Base-by-base conservation (phyloP, 2,888 invertebrate species). In the Myopa tessellatipennis region DNA sequence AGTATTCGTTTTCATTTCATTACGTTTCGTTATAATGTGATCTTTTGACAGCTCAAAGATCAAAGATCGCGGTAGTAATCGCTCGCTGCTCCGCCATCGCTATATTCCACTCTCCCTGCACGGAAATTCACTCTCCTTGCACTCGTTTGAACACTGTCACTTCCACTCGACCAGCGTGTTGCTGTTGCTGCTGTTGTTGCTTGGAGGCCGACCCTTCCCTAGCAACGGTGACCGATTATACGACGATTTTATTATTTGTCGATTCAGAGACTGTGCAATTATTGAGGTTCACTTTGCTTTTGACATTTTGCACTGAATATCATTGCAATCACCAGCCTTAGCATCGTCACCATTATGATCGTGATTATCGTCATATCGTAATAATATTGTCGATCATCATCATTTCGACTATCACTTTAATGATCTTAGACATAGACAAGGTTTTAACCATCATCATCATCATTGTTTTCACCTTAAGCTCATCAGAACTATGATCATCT, bases 41-140 rank as follows among this genome's bases (percentile, higher is more conserved):
- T 85, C 85, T 83, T 83, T 85, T 86, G 86, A 85, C 85, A 85
- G 83, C 81, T 82, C 58, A 80, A 80, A 84, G 85, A 86, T 86
- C 85, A 85, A 85, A 87, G 87, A 86, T 86, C 87, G 84, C 83
- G 82, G 82, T 82, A 80, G 82, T 83, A 85, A 84, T 84, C 85
- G 82, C 82, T 67, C 72, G 79, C 63, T 68, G 76, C 8, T 55
- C 16, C 36, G 58, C 69, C 34, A 60, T 72, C n/a, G 72, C n/a
- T 8, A 14, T 69, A 7, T 26, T 10, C 50, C n/a, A n/a, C 50
- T n/a, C 8, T 69, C 16, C 36, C 10, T 40, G 45, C 71, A 4
- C 70, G 26, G 26, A 26, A 2, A 26, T 10, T 26, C n/a, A n/a
- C 50, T n/a, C 8, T 69, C 16, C 36, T 7, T 40, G 45, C 71